These are phyloP conservation scores for Apus apus DNA, from an alignment of 2,113 vertebrate species.

Conservation along the genomic window DNA sequence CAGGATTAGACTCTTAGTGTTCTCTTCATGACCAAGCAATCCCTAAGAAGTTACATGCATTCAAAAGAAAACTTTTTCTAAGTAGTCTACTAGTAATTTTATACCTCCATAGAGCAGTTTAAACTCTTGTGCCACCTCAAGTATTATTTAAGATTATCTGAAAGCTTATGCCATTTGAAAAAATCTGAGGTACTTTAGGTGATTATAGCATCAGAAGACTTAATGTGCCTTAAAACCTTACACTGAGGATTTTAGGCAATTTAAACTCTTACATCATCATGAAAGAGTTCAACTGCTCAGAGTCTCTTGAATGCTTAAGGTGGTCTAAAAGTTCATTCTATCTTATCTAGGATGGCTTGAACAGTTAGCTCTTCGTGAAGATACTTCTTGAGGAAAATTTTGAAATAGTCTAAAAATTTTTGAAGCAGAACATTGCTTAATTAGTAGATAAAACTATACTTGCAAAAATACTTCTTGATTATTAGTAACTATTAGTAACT, in stretches of 20 bases:
- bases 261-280: background rate
- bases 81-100: background rate
- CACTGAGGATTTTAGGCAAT: background rate
- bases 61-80: background rate
- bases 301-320: background rate
- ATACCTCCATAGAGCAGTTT: background rate
- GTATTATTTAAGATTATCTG: background rate
- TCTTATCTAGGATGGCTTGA: background rate
- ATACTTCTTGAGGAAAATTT: background rate
- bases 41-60: background rate
- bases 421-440: background rate
- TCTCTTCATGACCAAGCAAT: background rate
- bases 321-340: background rate
- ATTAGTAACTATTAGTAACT: background rate
- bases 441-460: background rate
- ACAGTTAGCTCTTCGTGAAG: background rate
- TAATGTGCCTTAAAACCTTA: constrained; percentile 12
- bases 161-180: background rate
- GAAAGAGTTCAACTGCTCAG: background rate
- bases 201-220: background rate
- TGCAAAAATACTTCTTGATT: background rate
- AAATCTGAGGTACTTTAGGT: background rate
- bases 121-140: background rate
- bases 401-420: background rate
- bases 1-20: background rate